These are phyloP conservation scores for Macrostomum lignano DNA, from an alignment of 1,140 invertebrate species.

Conservation along the genomic window DNA sequence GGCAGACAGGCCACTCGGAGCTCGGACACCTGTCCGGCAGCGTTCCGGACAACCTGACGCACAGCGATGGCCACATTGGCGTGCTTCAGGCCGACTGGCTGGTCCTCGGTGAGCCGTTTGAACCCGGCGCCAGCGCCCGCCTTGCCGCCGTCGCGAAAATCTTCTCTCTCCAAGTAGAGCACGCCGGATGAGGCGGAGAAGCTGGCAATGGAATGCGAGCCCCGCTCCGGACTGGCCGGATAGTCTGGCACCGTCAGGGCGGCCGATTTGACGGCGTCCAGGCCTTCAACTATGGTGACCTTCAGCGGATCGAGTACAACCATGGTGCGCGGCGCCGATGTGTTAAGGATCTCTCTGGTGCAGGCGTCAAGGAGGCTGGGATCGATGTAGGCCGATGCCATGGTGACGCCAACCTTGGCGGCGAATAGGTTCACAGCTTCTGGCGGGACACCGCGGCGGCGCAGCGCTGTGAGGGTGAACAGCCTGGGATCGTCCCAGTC, in stretches of 20 bases:
- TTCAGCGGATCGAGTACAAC: slow-evolving; percentile 71
- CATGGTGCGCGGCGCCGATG: slow-evolving; percentile 59
- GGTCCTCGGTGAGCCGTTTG: slow-evolving; percentile 48
- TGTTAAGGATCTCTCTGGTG: slow-evolving; percentile 62
- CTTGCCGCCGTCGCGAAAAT: slow-evolving; percentile 32
- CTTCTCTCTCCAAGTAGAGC: slow-evolving; percentile 48
- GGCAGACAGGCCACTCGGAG: slow-evolving; percentile 9
- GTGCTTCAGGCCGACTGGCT: slow-evolving; percentile 65
- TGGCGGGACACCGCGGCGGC: slow-evolving; percentile 64
- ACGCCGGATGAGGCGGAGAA: too few species aligned
- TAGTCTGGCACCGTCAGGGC: slow-evolving; percentile 52
- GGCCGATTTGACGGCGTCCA: slow-evolving; percentile 30
- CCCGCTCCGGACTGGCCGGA: slow-evolving; percentile 45
- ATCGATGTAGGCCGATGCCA: slow-evolving; percentile 67
- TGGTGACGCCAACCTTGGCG: slow-evolving; percentile 68
- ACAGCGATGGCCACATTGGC: slow-evolving; percentile 51
- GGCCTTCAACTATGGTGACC: slow-evolving; percentile 56
- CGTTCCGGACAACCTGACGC: slow-evolving; percentile 34
- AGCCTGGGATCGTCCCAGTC: slow-evolving; percentile 93
- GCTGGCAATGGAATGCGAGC: slow-evolving; percentile 43
- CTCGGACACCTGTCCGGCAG: slow-evolving; percentile 4
- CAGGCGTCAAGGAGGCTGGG: slow-evolving; percentile 60
- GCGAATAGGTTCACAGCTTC: slow-evolving; percentile 86
- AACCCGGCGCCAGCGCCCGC: too few species aligned
- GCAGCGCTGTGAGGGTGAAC: slow-evolving; percentile 68